These are phyloP conservation scores for Eleginops maclovinus DNA, from an alignment of 2,113 vertebrate species.

Conservation along the genomic window DNA sequence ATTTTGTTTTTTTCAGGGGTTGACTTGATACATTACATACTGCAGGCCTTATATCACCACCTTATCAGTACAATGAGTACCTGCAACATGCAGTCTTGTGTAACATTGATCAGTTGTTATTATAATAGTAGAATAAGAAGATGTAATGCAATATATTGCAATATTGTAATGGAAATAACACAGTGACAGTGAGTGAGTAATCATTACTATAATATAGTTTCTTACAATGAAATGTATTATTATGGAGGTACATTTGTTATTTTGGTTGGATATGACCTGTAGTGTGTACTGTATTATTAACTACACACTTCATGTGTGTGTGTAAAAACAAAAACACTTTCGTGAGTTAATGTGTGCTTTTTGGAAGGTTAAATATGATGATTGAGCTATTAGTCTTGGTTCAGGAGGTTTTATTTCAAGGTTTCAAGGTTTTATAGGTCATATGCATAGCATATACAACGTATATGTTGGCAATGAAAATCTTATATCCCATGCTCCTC, in stretches of 20 bases:
- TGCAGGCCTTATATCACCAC: slow-evolving; percentile 32
- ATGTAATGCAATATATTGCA: not conserved
- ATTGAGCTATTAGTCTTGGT: too few species aligned
- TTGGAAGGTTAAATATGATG: not conserved
- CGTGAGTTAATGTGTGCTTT: not conserved
- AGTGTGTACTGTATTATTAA: not conserved
- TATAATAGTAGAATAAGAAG: not conserved
- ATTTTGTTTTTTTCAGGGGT: not conserved
- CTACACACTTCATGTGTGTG: too few species aligned
- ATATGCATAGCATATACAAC: too few species aligned
- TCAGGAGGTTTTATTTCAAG: too few species aligned
- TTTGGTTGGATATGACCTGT: not conserved
- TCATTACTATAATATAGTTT: not conserved
- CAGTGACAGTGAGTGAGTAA: not conserved
- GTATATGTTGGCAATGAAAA: too few species aligned
- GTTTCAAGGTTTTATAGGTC: too few species aligned
- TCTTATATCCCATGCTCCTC: too few species aligned
- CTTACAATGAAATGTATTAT: not conserved
- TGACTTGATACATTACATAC: not conserved
- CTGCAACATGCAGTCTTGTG: not conserved
- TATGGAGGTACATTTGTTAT: not conserved
- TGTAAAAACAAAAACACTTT: not conserved
- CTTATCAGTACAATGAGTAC: not conserved
- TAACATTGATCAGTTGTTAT: not conserved
- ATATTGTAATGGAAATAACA: not conserved